Evolutionary conservation across 2,797 vertebrate species (phyloP).

Genomic region (Enteromius mattozi): DNA sequence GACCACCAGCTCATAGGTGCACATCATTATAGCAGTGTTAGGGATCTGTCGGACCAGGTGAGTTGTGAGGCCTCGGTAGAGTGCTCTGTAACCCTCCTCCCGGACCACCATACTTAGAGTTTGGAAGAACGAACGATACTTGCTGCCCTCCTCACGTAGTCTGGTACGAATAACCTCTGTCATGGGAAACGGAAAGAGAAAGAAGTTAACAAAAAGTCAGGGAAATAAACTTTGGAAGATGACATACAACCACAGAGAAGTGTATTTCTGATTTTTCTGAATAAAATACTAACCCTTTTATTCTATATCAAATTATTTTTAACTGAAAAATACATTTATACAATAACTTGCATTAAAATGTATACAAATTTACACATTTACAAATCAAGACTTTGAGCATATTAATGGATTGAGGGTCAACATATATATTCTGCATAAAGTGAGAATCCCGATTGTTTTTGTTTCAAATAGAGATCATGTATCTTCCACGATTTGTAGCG

Average conservation of each 20-base stretch:
- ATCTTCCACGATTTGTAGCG: no score
- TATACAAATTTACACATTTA: neutral
- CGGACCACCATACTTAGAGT: slow-evolving; percentile 87
- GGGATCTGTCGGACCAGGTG: slow-evolving; percentile 97
- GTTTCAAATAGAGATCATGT: no score
- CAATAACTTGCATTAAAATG: neutral
- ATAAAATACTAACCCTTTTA: neutral
- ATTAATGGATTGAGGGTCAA: neutral
- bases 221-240: neutral
- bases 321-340: neutral
- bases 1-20: slow-evolving; percentile 96
- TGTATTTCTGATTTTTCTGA: neutral
- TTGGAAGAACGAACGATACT: slow-evolving; percentile 96
- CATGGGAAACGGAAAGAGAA: slow-evolving; percentile 49
- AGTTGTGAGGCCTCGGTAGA: slow-evolving; percentile 95
- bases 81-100: slow-evolving; percentile 93
- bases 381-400: neutral
- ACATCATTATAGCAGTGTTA: slow-evolving; percentile 99
- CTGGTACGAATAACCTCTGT: slow-evolving; percentile 97
- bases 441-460: no score
- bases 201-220: neutral
- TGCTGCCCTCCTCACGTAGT: slow-evolving; percentile 98
- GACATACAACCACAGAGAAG: neutral
- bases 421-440: neutral
- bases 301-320: no score